Base-by-base conservation (phyloP, 2,113 vertebrate species). In the Cettia cetti region DNA sequence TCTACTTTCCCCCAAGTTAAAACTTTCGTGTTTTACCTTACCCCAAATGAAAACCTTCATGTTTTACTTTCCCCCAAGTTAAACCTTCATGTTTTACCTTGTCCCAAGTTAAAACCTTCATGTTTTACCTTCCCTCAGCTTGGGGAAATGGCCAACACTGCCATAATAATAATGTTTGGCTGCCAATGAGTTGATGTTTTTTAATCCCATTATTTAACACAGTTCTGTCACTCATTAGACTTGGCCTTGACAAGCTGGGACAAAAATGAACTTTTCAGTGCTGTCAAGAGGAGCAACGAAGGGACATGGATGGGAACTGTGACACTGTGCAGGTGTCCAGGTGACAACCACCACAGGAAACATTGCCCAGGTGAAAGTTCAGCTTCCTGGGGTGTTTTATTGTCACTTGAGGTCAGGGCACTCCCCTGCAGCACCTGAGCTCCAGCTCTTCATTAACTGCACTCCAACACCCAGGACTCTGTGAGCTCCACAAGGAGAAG, bases 211-310 rank as follows among this genome's bases (percentile, higher is more conserved):
- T 6, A 11, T 59, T 92, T 60, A 56, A 13, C 30, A 68, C 53
- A 44, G 56, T 47, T 66, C 30, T 57, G 27, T 14, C 42, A 30
- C 30, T 47, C 11, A 24, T 57, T 11, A 33, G n/a, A 65, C 50
- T 33, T 0, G 0, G 42, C 45, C 78, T 85, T 4, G 4, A 10
- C 26, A 30, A 86, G 47, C 23, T 69, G 50, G 37, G 23, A 59
- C 20, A 60, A 28, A 28, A 44, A 9, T 1, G 2, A 90, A n/a
- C 26, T n/a, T 82, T 65, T 13, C 75, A 82, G 44, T 10, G 68
- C 28, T 9, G 3, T 10, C 42, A 39, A 47, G 27, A 85, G 13
- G 15, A 74, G 63, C 68, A 61, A 3, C 14, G 28, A 61, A 65
- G 26, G 64, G 35, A 28, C 28, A 9, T 9, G 7, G 42, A 31